Evolutionary conservation across 2,113 vertebrate species (phyloP).

Genomic region (Menura novaehollandiae): DNA sequence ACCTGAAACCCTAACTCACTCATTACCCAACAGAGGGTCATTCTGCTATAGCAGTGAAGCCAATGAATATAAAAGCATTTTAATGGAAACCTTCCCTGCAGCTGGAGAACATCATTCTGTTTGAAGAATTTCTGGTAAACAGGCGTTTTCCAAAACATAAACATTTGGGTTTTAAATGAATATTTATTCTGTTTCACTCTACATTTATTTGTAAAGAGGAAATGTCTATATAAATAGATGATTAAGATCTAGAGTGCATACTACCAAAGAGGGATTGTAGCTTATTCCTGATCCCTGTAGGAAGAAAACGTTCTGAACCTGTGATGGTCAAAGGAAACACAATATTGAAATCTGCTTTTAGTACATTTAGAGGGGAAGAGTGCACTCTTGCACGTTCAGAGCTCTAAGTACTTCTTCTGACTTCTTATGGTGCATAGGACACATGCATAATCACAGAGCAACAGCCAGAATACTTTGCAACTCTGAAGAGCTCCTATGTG

Average conservation of each 20-base stretch:
- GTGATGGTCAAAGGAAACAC: background rate
- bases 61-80: constrained; percentile 8
- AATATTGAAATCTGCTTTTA: background rate
- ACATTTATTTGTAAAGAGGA: constrained; percentile 56
- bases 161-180: constrained; percentile 29
- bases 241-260: constrained; percentile 25
- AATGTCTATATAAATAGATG: constrained; percentile 56
- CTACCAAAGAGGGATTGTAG: background rate
- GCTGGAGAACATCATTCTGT: constrained; percentile 46
- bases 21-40: background rate
- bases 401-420: background rate
- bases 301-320: constrained; percentile 17
- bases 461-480: background rate
- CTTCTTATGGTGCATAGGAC: background rate
- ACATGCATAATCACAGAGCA: background rate
- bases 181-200: constrained; percentile 34
- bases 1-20: constrained; percentile 7
- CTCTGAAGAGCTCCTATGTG: background rate
- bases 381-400: background rate
- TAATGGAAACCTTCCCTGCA: constrained; percentile 40
- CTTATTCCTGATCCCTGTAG: background rate
- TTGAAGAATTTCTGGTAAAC: constrained; percentile 54
- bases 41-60: background rate
- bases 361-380: background rate
- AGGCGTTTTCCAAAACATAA: constrained; percentile 47